Evolutionary conservation across 2,888 invertebrate species (phyloP).

Genomic region (Ctena decussata): DNA sequence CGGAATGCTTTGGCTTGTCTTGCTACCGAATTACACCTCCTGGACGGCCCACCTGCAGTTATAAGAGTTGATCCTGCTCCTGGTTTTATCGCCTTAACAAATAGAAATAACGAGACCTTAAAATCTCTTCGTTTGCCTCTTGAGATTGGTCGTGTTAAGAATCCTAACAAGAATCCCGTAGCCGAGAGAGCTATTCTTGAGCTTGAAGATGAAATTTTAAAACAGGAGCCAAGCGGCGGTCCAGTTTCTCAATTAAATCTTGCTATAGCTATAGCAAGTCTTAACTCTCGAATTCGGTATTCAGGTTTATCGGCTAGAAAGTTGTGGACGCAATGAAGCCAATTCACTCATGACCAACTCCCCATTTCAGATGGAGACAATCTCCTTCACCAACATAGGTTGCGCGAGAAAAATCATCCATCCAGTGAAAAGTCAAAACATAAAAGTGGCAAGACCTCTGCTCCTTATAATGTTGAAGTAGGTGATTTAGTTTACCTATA

Average conservation of each 20-base stretch:
- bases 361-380: conserved; percentile 50
- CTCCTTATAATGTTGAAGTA: not conserved
- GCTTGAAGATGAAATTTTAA: conserved; percentile 67
- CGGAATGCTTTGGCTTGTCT: conserved; percentile 36
- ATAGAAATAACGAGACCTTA: conserved; percentile 46
- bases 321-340: conserved; percentile 63
- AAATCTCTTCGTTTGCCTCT: conserved; percentile 31
- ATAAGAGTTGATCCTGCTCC: conserved; percentile 66
- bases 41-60: conserved; percentile 62
- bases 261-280: conserved; percentile 35
- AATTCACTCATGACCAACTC: conserved; percentile 63
- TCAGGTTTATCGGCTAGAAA: conserved; percentile 63
- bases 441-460: conserved; percentile 46
- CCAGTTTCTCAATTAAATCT: not conserved
- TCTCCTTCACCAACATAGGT: conserved; percentile 45
- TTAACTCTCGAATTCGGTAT: conserved; percentile 61
- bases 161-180: conserved; percentile 65
- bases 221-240: conserved; percentile 51
- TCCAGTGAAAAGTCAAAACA: no score
- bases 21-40: conserved; percentile 41
- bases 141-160: conserved; percentile 63
- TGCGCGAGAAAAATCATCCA: conserved; percentile 50
- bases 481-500: conserved; percentile 63
- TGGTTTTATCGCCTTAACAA: conserved; percentile 27
- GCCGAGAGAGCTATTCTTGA: conserved; percentile 72